A percentile compares a stretch with the other conserved stretches of the same genome.
Evolutionary conservation across 2,113 vertebrate genomes (phyloP).

Genomic region (Epinephelus moara): DNA sequence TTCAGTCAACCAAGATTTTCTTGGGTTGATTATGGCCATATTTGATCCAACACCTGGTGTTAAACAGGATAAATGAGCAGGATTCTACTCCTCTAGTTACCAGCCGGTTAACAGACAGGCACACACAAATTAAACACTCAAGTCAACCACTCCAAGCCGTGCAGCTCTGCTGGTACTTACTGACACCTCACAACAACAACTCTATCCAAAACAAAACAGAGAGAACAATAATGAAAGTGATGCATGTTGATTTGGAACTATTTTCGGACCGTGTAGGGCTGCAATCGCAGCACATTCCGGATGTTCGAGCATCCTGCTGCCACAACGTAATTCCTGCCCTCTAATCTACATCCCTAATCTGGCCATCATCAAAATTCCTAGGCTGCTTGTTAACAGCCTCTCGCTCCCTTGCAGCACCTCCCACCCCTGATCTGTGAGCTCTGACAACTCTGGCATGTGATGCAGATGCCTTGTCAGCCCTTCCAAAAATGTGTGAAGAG

Average conservation of each 20-base stretch:
- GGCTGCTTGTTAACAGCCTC: conserved; percentile 62
- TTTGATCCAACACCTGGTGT: conserved; percentile 7
- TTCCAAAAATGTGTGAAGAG: conserved; percentile 34
- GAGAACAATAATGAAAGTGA: conserved; percentile 49
- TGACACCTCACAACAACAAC: conserved; percentile 87
- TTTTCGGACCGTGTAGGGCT: conserved; percentile 8
- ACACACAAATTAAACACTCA: conserved; percentile 42
- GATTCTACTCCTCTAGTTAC: conserved; percentile 8
- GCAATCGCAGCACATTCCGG: conserved; percentile 49
- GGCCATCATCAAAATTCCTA: conserved; percentile 65
- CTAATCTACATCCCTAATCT: conserved; percentile 60
- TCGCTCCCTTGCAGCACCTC: conserved; percentile 35
- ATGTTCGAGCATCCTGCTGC: conserved; percentile 46
- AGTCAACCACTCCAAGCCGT: conserved; percentile 66
- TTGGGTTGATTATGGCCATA: no score
- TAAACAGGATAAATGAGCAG: conserved; percentile 31
- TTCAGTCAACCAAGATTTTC: no score
- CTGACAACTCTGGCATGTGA: conserved; percentile 44
- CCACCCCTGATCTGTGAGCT: conserved; percentile 32
- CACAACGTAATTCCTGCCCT: conserved; percentile 52
- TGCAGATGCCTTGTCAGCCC: conserved; percentile 21
- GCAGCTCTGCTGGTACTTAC: conserved; percentile 84
- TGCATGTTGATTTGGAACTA: not conserved
- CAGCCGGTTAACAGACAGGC: conserved; percentile 55
- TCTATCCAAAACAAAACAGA: conserved; percentile 78